Evolutionary conservation across 2,113 vertebrate genomes (phyloP).

Genomic region (Psettodes erumei): DNA sequence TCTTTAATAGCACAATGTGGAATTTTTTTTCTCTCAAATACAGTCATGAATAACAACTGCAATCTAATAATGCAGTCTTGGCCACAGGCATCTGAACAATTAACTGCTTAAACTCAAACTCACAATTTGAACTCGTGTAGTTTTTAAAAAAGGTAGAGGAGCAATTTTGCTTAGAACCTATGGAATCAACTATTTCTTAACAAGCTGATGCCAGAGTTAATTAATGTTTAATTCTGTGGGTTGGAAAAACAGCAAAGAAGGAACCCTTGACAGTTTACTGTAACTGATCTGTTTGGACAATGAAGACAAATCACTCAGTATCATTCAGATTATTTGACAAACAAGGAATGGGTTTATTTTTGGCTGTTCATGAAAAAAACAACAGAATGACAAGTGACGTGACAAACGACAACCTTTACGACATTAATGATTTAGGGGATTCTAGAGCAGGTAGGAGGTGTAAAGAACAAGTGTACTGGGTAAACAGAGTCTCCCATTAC

Average conservation of each 20-base stretch:
- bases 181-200: not conserved
- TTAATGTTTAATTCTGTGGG: not conserved
- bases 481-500: not conserved
- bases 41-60: slow-evolving; percentile 16
- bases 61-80: not conserved
- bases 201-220: slow-evolving; percentile 1
- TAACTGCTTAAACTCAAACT: not conserved
- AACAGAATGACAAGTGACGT: not conserved
- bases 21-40: not conserved
- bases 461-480: not conserved
- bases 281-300: not conserved
- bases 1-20: slow-evolving; percentile 29
- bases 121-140: not conserved
- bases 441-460: not conserved
- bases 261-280: not conserved
- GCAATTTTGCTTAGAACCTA: not conserved
- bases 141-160: not conserved
- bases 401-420: no score
- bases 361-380: not conserved
- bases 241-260: not conserved
- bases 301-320: not conserved
- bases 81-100: not conserved
- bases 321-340: not conserved
- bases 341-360: not conserved
- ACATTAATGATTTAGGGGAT: no score